Base-by-base conservation (phyloP, 2,797 vertebrate genomes). In the Meriones psammophilus region DNA sequence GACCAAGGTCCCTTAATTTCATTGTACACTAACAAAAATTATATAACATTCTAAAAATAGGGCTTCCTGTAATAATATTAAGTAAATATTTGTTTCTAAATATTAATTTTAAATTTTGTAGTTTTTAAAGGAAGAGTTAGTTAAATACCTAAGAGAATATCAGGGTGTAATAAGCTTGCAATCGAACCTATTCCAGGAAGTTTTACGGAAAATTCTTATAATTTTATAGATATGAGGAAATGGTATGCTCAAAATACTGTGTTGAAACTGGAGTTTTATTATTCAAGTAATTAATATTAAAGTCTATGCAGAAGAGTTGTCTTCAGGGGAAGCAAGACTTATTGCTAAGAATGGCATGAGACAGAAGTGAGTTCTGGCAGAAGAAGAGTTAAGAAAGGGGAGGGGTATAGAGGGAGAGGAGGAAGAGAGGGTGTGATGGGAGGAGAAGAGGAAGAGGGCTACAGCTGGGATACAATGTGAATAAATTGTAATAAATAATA, bases 261-360 rank as follows among this genome's bases (percentile, higher is more conserved):
- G 89, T 22, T 91, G 54, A 92, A 94, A 78, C 26, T 5, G 87
- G 64, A 2, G 22, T 88, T n/a, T 64, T 76, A 33, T 80, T 87
- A 56, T 80, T 94, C 14, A 71, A 85, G n/a, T 28, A 74, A 28
- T 10, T 6, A 28, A 2, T 15, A 68, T 85, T 66, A 33, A 66
- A 95, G 22, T 14, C 86, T 60, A 17, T 56, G 3, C 0, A 62
- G 17, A 86, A 71, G 28, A 83, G 15, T 3, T 8, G 15, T 30
- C 9, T 56, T 20, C 14, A 68, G 46, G 22, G 24, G 15, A 83
- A 30, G 13, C 30, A 62, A n/a, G 22, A 26, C 26, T n/a, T 5
- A 14, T 83, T 28, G 1, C 24, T 33, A 14, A 89, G 42, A 54
- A 50, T n/a, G 30, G 17, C 54, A 8, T 36, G 66, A 73, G 42